A percentile compares a stretch with the other conserved stretches of the same genome.
Conservation (phyloP, 2,797 vertebrate species). For the Siniperca undulata region DNA sequence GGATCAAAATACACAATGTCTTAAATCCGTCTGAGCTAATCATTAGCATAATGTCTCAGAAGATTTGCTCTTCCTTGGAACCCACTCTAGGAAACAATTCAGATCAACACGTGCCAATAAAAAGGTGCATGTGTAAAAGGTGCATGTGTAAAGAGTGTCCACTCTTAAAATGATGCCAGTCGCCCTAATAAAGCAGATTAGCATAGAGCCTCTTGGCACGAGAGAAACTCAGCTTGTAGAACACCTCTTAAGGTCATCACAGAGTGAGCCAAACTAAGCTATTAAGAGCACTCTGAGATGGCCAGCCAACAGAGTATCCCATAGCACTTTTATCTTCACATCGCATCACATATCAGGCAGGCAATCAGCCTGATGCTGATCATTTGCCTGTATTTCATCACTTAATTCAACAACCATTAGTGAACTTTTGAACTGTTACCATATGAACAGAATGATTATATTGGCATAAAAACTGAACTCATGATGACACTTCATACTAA, state of each 20-base stretch:
- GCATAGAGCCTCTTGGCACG: constrained; percentile 23
- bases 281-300: constrained; percentile 26
- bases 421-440: background rate
- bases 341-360: constrained; percentile 1
- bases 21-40: background rate
- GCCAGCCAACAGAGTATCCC: background rate
- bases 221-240: constrained; percentile 21
- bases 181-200: constrained; percentile 46
- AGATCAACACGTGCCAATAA: background rate
- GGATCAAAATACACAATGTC: background rate
- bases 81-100: background rate
- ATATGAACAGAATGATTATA: background rate
- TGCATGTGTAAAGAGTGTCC: constrained; percentile 2
- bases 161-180: background rate
- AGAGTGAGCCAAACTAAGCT: constrained; percentile 24
- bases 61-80: background rate
- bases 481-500: background rate
- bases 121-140: constrained; percentile 4
- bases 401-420: constrained; percentile 5
- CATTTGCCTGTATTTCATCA: background rate
- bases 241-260: constrained; percentile 17
- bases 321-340: constrained; percentile 16
- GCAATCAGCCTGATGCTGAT: background rate
- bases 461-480: constrained; percentile 5
- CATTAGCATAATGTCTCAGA: background rate